A percentile compares a stretch with the other conserved stretches of the same genome.
phyloP scores from a whole-genome alignment of 2,888 invertebrate genomes.

The Epinotia demarniana region DNA sequence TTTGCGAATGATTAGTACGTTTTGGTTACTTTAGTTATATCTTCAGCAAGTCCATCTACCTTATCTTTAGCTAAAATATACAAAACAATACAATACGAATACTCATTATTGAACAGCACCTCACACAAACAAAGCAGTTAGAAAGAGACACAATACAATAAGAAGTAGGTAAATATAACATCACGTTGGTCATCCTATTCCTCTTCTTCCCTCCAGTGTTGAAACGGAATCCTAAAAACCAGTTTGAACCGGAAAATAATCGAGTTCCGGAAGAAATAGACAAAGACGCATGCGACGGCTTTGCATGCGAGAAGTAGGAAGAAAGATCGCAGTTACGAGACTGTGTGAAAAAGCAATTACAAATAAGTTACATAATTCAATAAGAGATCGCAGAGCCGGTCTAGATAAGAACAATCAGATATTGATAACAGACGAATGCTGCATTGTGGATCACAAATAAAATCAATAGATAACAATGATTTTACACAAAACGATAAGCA shows the following conservation, averaged over 20 bases:
- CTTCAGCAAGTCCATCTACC: too few relatives aligned
- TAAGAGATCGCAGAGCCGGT: slow-evolving; percentile 70
- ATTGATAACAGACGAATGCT: slow-evolving; percentile 43
- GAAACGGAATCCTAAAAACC: slow-evolving; percentile 33
- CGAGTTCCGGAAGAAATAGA: slow-evolving; percentile 61
- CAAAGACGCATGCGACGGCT: slow-evolving; percentile 53
- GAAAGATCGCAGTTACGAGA: slow-evolving; percentile 64
- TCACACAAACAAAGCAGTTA: too few relatives aligned
- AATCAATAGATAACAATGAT: slow-evolving; percentile 3
- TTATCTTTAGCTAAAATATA: not conserved
- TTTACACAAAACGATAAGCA: slow-evolving; percentile 14
- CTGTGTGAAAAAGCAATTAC: slow-evolving; percentile 77
- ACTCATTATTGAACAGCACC: too few relatives aligned
- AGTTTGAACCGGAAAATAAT: slow-evolving; percentile 39
- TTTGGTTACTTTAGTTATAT: too few relatives aligned
- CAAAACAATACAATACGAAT: too few relatives aligned
- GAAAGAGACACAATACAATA: too few relatives aligned
- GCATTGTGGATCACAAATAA: slow-evolving; percentile 20
- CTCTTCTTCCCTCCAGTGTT: not conserved
- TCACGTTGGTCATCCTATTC: not conserved
- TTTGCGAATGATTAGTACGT: too few relatives aligned
- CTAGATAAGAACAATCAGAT: slow-evolving; percentile 58
- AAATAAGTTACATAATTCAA: slow-evolving; percentile 71
- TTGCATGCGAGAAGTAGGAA: slow-evolving; percentile 70
- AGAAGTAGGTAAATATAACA: too few relatives aligned